These are phyloP conservation scores for Drosophila demipolita DNA, from an alignment of 2,888 invertebrate genomes.

Conservation along the genomic window DNA sequence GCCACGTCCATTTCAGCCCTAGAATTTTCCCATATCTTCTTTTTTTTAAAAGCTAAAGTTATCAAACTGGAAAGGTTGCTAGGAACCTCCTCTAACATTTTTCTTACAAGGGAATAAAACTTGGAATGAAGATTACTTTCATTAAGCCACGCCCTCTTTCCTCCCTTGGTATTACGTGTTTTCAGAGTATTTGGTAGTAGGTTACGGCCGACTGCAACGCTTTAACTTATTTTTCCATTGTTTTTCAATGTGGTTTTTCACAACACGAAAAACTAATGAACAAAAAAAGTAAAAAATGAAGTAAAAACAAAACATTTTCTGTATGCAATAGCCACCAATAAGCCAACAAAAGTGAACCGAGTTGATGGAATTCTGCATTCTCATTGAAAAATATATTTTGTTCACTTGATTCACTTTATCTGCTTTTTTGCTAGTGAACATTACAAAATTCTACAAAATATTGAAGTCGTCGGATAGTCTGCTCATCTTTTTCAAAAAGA, in stretches of 20 bases:
- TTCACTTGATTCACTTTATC: background rate
- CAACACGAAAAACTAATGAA: conserved; percentile 39
- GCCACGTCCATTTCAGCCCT: no score
- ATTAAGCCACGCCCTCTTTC: no score
- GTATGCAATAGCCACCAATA: conserved; percentile 57
- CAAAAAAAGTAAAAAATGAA: conserved; percentile 16
- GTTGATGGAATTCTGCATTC: conserved; percentile 32
- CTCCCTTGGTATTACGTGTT: no score
- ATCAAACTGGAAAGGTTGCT: background rate
- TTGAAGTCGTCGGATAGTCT: background rate
- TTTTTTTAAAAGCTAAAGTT: no score
- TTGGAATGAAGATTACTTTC: no score
- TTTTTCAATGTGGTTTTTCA: conserved; percentile 45
- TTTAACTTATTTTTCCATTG: background rate
- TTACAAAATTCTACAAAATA: background rate
- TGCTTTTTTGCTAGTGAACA: background rate
- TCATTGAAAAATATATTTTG: background rate
- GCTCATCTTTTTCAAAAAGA: background rate
- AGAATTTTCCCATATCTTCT: background rate
- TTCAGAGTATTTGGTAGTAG: background rate
- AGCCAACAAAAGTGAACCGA: conserved; percentile 47
- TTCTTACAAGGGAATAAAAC: background rate
- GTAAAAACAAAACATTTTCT: conserved; percentile 40
- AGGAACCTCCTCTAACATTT: background rate
- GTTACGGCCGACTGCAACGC: background rate